These are phyloP conservation scores for Bujurquina vittata DNA, from an alignment of 2,113 vertebrate species.

Conservation along the genomic window DNA sequence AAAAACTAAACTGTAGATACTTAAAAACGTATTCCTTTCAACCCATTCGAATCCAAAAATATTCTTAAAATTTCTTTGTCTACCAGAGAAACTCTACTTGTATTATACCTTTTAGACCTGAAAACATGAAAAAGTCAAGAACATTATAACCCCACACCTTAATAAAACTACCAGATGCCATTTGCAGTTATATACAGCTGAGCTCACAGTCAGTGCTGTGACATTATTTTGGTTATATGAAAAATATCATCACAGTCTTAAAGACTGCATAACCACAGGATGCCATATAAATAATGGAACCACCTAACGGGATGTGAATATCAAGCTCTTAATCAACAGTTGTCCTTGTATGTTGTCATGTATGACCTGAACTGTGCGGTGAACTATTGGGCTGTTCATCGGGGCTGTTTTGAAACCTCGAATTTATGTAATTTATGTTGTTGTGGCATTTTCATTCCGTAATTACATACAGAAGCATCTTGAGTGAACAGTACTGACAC, in stretches of 20 bases:
- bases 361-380: slow-evolving; percentile 10
- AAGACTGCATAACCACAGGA: neutral
- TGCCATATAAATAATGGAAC: slow-evolving; percentile 7
- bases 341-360: slow-evolving; percentile 33
- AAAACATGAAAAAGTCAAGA: neutral
- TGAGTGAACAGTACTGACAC: slow-evolving; percentile 35
- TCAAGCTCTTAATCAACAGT: slow-evolving; percentile 27
- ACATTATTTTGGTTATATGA: neutral
- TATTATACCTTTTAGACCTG: neutral
- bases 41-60: neutral
- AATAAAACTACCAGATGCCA: neutral
- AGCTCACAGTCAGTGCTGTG: neutral
- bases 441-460: slow-evolving; percentile 33
- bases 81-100: neutral
- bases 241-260: neutral
- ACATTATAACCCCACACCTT: neutral
- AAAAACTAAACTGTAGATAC: neutral
- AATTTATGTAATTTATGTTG: slow-evolving; percentile 16
- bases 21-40: neutral
- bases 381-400: slow-evolving; percentile 5
- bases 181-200: neutral
- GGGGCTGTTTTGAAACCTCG: slow-evolving; percentile 7
- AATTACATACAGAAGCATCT: slow-evolving; percentile 31
- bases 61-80: neutral
- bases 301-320: slow-evolving; percentile 16